Conservation (phyloP, 1,140 invertebrate species). For the Leptoteleia sp. region DNA sequence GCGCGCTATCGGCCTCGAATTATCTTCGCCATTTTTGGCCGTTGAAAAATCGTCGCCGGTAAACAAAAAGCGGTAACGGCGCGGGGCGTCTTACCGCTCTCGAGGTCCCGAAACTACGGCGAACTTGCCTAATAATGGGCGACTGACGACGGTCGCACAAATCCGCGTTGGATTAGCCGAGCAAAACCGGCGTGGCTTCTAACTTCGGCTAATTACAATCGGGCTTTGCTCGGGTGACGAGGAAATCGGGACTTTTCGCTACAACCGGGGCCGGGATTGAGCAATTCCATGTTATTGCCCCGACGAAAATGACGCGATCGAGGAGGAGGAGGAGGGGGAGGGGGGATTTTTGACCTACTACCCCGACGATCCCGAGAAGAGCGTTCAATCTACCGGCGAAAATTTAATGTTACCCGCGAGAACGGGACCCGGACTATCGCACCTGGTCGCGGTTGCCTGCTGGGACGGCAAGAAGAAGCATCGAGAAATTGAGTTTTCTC, state of each 20-base stretch:
- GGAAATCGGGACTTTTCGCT: no score
- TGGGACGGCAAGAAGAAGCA: constrained; percentile 36
- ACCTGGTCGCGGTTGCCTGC: constrained; percentile 47
- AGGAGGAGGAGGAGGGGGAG: no score
- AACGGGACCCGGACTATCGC: constrained; percentile 27
- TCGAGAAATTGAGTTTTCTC: constrained; percentile 63
- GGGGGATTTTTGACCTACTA: constrained; percentile 10
- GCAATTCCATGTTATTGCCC: constrained; percentile 1
- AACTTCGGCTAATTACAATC: no score
- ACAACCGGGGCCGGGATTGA: neutral
- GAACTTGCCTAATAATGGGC: constrained; percentile 1
- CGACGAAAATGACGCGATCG: neutral
- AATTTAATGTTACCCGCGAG: constrained; percentile 51
- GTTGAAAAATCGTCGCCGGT: constrained; percentile 11
- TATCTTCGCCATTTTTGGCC: constrained; percentile 29
- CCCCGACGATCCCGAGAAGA: neutral
- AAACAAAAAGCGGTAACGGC: no score
- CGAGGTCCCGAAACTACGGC: constrained; percentile 6
- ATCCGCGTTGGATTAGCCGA: no score
- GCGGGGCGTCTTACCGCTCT: no score
- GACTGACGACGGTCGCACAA: no score
- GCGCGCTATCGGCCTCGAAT: no score
- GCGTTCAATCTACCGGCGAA: constrained; percentile 33
- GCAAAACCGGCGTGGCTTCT: no score
- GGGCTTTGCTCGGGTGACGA: no score